Base-by-base conservation (phyloP, 2,888 invertebrate species). In the Cheilosia pagana region DNA sequence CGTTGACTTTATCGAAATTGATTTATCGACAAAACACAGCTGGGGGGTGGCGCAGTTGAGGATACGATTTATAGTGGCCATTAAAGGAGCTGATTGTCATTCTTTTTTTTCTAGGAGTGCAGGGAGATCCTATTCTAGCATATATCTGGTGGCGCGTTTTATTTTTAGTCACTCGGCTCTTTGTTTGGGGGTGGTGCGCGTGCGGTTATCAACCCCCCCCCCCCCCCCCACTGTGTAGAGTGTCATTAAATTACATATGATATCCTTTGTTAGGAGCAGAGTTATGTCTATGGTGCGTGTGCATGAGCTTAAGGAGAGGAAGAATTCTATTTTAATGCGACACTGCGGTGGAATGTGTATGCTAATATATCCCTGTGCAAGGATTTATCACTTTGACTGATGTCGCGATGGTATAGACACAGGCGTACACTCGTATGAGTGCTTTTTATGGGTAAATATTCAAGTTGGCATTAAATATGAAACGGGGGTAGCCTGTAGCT, bases 1-100 rank as follows among this genome's bases (percentile, higher is more conserved):
- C 50, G 74, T 53, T 85, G 74, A 75, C 79, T 85, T 70, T 70
- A 85, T 85, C 79, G 83, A 79, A 85, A 85, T 85, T 85, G 83
- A 85, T 85, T 85, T 85, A 85, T 85, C 79, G 83, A 85, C 83
- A 85, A 85, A 85, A 81, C 81, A 83, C 79, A 77, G 77, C 74
- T 75, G 70, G 70, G 43, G 48, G 5, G 21, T 10, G 23, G 10
- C 63, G 43, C 31, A 41, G 21, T 52, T 43, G 45, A 41, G 59
- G 63, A 75, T 60, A 75, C 81, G 79, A 89, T 89, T 89, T 89
- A 89, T 89, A 89, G 89, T 86, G 87, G 88, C 90, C 88, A 89
- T 90, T 89, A 89, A 90, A 75, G 83, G 87, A 90, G 88, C 89
- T 90, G 90, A 89, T 89, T 90, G 90, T 71, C 74, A 81, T 65